phyloP scores from a whole-genome alignment of 92 coral and sea anemone species.

The Porites divaricata region DNA sequence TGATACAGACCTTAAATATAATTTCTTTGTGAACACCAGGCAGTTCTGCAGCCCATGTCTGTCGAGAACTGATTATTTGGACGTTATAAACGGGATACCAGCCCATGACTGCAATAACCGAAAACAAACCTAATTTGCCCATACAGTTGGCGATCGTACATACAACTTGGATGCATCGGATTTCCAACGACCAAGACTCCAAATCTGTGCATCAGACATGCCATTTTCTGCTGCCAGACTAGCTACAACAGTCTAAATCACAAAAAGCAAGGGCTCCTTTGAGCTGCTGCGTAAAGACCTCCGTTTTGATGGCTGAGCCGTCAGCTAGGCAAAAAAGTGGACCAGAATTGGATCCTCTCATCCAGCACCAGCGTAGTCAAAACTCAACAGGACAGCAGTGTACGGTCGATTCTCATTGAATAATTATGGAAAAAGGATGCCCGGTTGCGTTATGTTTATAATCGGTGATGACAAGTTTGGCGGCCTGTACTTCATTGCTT shows the following conservation, averaged over 20 bases:
- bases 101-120: constrained; percentile 34
- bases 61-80: not conserved
- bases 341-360: constrained; percentile 30
- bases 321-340: constrained; percentile 22
- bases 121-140: constrained; percentile 32
- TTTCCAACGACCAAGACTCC: constrained; percentile 39
- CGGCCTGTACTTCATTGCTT: constrained; percentile 18
- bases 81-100: constrained; percentile 12
- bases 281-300: constrained; percentile 19
- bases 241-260: constrained; percentile 24
- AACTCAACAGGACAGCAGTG: too few species aligned
- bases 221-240: constrained; percentile 31
- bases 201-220: constrained; percentile 37
- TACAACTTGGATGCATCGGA: constrained; percentile 29
- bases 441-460: constrained; percentile 4
- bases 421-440: not conserved
- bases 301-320: constrained; percentile 21
- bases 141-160: constrained; percentile 24
- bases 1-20: not conserved
- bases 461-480: not conserved
- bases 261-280: constrained; percentile 25
- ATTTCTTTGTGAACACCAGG: not conserved
- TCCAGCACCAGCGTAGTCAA: too few species aligned
- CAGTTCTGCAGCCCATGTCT: too few species aligned
- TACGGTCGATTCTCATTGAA: constrained; percentile 3